Conservation (phyloP, 2,888 invertebrate genomes). For the Caradrina clavipalpis region DNA sequence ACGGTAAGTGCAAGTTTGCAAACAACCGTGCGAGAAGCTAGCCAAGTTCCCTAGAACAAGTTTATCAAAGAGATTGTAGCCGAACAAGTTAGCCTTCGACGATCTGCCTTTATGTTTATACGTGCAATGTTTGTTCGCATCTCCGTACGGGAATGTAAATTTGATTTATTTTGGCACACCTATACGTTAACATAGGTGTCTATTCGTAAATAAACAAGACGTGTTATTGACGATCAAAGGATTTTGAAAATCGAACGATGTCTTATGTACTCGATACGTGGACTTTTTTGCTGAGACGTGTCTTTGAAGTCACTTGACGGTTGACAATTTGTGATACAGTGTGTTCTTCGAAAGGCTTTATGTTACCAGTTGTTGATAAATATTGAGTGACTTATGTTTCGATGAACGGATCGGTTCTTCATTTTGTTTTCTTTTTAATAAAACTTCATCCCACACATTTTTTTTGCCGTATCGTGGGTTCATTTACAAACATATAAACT, state of each 20-base stretch:
- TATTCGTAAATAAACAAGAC: constrained; percentile 50
- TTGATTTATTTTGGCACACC: constrained; percentile 64
- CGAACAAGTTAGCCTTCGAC: constrained; percentile 83
- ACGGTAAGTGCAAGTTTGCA: constrained; percentile 88
- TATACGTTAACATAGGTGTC: constrained; percentile 43
- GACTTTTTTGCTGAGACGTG: constrained; percentile 44
- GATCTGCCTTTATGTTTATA: constrained; percentile 63
- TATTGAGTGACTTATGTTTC: constrained; percentile 30
- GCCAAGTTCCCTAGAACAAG: constrained; percentile 80
- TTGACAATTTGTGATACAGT: constrained; percentile 32
- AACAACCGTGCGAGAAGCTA: constrained; percentile 81
- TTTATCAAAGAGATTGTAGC: constrained; percentile 83
- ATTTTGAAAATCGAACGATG: constrained; percentile 25
- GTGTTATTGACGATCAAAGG: constrained; percentile 62
- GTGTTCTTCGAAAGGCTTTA: constrained; percentile 14
- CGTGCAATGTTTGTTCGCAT: constrained; percentile 60
- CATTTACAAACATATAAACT: too few relatives aligned
- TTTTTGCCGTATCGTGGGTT: too few relatives aligned
- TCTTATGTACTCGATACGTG: constrained; percentile 26
- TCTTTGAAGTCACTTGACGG: constrained; percentile 49
- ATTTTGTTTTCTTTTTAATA: too few relatives aligned
- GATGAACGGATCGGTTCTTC: not conserved
- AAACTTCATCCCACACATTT: too few relatives aligned
- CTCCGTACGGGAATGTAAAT: constrained; percentile 63
- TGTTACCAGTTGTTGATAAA: constrained; percentile 23